A percentile compares a stretch with the other conserved stretches of the same genome.
phyloP scores from a whole-genome alignment of 2,113 vertebrate genomes.

The Alosa alosa region DNA sequence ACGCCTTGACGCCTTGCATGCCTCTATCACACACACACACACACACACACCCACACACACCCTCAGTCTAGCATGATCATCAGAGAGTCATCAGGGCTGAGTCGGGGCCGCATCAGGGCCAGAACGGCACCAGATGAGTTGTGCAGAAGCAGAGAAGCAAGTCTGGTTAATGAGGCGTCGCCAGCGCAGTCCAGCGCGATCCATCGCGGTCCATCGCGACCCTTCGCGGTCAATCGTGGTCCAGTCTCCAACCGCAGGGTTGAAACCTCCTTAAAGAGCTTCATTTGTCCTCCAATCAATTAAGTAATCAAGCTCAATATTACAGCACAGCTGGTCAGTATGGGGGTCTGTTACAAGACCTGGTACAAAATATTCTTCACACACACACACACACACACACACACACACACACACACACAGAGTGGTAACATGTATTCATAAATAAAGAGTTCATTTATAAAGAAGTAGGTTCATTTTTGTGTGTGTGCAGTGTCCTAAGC shows the following conservation, averaged over 20 bases:
- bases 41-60: no score
- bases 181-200: neutral
- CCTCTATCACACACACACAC: no score
- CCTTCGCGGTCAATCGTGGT: no score
- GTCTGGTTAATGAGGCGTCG: neutral
- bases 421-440: neutral
- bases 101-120: neutral
- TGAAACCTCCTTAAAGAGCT: neutral
- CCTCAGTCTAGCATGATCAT: no score
- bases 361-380: neutral
- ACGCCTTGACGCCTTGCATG: no score
- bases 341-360: neutral
- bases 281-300: neutral
- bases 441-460: neutral
- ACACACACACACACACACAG: neutral
- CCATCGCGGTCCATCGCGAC: neutral
- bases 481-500: neutral
- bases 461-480: neutral
- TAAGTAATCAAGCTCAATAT: neutral
- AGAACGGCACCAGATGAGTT: no score
- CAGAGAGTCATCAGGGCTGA: neutral
- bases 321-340: neutral
- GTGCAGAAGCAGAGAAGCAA: neutral
- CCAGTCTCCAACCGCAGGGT: no score
- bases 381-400: neutral